Base-by-base conservation (phyloP, 2,113 vertebrate genomes). In the Aptenodytes patagonicus region DNA sequence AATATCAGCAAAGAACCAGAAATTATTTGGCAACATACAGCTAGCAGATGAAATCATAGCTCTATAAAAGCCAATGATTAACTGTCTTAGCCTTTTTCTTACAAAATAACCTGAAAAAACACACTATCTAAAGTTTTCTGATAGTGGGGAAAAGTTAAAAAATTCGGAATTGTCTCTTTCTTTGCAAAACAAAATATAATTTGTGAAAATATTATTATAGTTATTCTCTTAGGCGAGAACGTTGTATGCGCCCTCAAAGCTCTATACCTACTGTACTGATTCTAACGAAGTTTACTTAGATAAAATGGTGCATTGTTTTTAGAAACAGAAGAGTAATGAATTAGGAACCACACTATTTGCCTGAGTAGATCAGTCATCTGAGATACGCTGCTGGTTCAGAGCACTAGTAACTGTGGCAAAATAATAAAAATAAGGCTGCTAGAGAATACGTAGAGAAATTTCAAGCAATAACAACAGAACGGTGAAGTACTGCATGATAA, bases 291-390 rank as follows among this genome's bases (percentile, higher is more conserved):
- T 47, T 76, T 62, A 82, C 72, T 71, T 88, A 69, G 47, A 61
- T 36, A 87, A 82, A 86, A 83, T 32, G 4, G 58, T 78, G 61
- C 4, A 0, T 64, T 69, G 42, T 85, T 77, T 95, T 64, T 46
- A 89, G 88, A 95, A 90, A 91, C 11, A 90, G 52, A 61, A 83
- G 64, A 82, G 52, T 54, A 95, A 94, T 77, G 24, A 93, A 80
- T 87, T 80, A 83, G 60, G 47, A 94, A 55, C 24, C 17, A 46
- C 6, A 22, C n/a, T 73, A 40, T 60, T 69, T 70, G 51, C 25
- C 57, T 24, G 28, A 80, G 40, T 58, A 58, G 13, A 83, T 86
- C 54, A 47, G 62, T 44, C n/a, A 51, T 70, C 54, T 69, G 38
- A 93, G 72, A 95, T n/a, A 70, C 0, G 2, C 49, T 89, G 58